Evolutionary conservation across 2,888 invertebrate genomes (phyloP).

Genomic region (Agonum fuliginosum): DNA sequence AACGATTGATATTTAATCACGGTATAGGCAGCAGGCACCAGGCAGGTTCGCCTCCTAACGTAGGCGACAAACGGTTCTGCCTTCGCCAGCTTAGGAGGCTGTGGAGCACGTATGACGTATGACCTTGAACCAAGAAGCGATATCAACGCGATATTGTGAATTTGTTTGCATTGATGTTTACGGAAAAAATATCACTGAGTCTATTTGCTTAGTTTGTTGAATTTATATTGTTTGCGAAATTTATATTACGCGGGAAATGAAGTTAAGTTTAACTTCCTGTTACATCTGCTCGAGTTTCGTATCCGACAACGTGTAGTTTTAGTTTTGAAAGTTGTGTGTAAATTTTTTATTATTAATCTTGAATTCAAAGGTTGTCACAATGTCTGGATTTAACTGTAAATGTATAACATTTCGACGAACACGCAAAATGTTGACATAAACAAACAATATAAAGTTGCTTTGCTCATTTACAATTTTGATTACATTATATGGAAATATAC

Average conservation of each 20-base stretch:
- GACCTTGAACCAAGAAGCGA: slow-evolving; percentile 17
- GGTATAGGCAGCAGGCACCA: slow-evolving; percentile 31
- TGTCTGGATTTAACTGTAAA: no score
- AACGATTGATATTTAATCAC: slow-evolving; percentile 44
- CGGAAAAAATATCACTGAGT: no score
- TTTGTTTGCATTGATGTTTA: no score
- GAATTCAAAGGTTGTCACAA: no score
- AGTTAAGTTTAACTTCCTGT: slow-evolving; percentile 16
- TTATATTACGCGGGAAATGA: slow-evolving; percentile 26
- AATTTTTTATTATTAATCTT: no score
- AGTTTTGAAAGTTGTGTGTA: background rate
- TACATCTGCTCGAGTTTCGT: slow-evolving; percentile 9
- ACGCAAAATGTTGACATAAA: no score
- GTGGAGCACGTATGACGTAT: slow-evolving; percentile 10
- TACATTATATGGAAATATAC: no score
- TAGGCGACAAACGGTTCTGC: slow-evolving; percentile 28
- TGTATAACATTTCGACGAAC: no score
- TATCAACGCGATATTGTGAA: slow-evolving; percentile 24
- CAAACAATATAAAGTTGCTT: no score
- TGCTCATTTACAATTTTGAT: no score
- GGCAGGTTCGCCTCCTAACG: slow-evolving; percentile 1
- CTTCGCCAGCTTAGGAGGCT: slow-evolving; percentile 5
- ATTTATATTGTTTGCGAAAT: slow-evolving; percentile 13
- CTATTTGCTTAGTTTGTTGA: slow-evolving; percentile 1
- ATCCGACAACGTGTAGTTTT: background rate